Conservation (phyloP, 2,888 invertebrate genomes). For the Horisme vitalbata region DNA sequence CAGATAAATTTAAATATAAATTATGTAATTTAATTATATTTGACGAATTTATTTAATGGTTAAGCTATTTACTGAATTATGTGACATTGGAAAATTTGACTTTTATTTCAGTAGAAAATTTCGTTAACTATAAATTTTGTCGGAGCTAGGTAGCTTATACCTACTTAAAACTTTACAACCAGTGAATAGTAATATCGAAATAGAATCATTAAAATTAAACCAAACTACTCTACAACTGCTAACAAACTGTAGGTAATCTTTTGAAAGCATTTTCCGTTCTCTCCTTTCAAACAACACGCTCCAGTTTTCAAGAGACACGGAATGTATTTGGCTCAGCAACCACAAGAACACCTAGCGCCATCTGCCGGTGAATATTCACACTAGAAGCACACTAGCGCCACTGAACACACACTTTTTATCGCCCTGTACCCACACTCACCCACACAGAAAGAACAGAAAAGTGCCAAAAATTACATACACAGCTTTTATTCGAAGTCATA, state of each 20-base stretch:
- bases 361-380: conserved; percentile 53
- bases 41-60: too few species aligned
- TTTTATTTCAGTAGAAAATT: too few species aligned
- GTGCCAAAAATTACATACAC: conserved; percentile 56
- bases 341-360: conserved; percentile 60
- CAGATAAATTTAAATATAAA: too few species aligned
- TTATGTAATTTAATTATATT: too few species aligned
- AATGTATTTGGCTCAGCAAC: conserved; percentile 44
- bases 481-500: conserved; percentile 36
- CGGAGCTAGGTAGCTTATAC: too few species aligned
- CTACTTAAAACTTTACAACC: too few species aligned
- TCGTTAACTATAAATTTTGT: too few species aligned
- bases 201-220: conserved; percentile 34
- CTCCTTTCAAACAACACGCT: conserved; percentile 54
- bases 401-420: conserved; percentile 53
- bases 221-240: conserved; percentile 38
- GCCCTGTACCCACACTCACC: conserved; percentile 49
- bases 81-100: too few species aligned
- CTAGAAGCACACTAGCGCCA: conserved; percentile 70
- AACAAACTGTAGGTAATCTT: conserved; percentile 47
- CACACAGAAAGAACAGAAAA: conserved; percentile 59
- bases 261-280: conserved; percentile 56
- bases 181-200: neutral
- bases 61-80: too few species aligned
- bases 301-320: conserved; percentile 37